phyloP scores from a whole-genome alignment of 2,797 vertebrate genomes.

The Notamacropus eugenii region DNA sequence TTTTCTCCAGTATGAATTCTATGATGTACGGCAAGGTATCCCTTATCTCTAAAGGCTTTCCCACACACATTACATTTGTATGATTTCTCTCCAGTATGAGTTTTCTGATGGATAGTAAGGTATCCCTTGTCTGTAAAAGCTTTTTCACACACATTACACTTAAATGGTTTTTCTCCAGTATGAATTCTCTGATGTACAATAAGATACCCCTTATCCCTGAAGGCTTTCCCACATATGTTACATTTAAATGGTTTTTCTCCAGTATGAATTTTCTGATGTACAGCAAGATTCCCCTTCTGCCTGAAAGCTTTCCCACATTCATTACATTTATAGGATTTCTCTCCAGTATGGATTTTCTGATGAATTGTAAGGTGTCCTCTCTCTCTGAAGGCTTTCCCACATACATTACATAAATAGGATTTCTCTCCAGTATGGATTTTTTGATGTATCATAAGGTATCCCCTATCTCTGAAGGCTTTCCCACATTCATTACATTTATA shows the following conservation, averaged over 20 bases:
- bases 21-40: slow-evolving; percentile 50
- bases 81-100: slow-evolving; percentile 62
- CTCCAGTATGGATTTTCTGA: slow-evolving; percentile 51
- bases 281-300: not conserved
- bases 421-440: slow-evolving; percentile 50
- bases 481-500: slow-evolving; percentile 24
- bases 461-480: not conserved
- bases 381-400: slow-evolving; percentile 44
- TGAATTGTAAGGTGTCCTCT: slow-evolving; percentile 49
- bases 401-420: slow-evolving; percentile 49
- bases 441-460: slow-evolving; percentile 20
- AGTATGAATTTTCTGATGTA: slow-evolving; percentile 50
- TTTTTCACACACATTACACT: slow-evolving; percentile 49
- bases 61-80: slow-evolving; percentile 58
- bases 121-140: slow-evolving; percentile 50
- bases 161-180: slow-evolving; percentile 45
- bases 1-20: slow-evolving; percentile 53
- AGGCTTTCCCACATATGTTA: slow-evolving; percentile 50
- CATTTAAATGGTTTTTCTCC: slow-evolving; percentile 53
- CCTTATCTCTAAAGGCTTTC: slow-evolving; percentile 51
- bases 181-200: slow-evolving; percentile 54
- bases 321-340: slow-evolving; percentile 19
- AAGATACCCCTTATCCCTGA: slow-evolving; percentile 44
- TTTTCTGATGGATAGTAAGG: slow-evolving; percentile 53
- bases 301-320: slow-evolving; percentile 20